phyloP scores from a whole-genome alignment of 2,797 vertebrate genomes.

The Acrossocheilus wenchowensis region DNA sequence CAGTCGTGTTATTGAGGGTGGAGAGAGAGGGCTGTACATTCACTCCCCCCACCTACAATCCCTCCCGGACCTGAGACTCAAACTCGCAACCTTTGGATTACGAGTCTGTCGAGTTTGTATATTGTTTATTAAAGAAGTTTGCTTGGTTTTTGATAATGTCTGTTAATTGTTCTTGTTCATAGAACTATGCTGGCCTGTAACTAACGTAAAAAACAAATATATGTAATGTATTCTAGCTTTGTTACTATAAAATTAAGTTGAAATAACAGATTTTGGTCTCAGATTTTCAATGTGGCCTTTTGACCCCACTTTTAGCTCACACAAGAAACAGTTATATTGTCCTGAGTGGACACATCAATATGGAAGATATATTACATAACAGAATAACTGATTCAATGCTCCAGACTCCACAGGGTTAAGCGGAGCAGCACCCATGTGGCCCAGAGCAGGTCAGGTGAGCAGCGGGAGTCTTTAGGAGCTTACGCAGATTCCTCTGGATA shows the following conservation, averaged over 20 bases:
- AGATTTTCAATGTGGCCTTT: background rate
- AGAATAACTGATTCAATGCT: background rate
- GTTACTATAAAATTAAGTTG: background rate
- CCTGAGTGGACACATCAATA: background rate
- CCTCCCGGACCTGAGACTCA: no score
- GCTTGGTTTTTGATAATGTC: background rate
- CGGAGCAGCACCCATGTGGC: conserved; percentile 3
- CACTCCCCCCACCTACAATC: no score
- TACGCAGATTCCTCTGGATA: conserved; percentile 75
- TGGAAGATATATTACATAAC: background rate
- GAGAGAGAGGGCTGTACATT: no score
- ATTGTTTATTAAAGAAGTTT: background rate
- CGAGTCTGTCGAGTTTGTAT: no score
- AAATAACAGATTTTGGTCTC: background rate
- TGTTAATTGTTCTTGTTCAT: background rate
- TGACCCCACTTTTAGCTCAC: background rate
- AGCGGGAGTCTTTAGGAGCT: conserved; percentile 65
- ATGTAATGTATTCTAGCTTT: background rate
- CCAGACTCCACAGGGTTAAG: conserved; percentile 22
- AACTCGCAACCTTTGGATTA: no score
- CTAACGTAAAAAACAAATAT: background rate
- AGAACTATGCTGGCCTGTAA: background rate
- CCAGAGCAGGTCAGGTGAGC: conserved; percentile 44
- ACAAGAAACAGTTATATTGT: background rate
- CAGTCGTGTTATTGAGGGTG: no score